Base-by-base conservation (phyloP, 2,888 invertebrate species). In the Drosophila austrosaltans region DNA sequence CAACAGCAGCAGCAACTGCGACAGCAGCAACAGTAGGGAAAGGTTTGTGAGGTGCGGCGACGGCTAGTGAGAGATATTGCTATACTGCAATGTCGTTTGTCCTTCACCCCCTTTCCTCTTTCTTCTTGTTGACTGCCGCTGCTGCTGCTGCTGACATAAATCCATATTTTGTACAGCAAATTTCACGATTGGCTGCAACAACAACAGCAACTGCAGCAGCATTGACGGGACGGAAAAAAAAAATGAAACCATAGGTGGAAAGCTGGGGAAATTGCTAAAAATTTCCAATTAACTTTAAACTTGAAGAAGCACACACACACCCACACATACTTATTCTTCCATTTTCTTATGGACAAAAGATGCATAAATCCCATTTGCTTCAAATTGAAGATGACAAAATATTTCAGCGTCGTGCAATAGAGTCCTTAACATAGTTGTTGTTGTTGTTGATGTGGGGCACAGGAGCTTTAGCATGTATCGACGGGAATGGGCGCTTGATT, bases 201-300 rank as follows among this genome's bases (percentile, higher is more conserved):
- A 48, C 48, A 48, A 48, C 48, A 22, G 4, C 16, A 16, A 20
- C 20, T 20, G 28, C 39, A 58, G 48, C 39, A 25, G 7, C 58
- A 68, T 32, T 6, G 32, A 32, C 5, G 6, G 22, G 62, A 61
- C 6, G 3, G 36, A 22, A 42, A 12, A 22, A 36, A 53, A 61
- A 56, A 57, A 58, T 73, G 16, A 63, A 57, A 54, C 68, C 61
- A 53, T 73, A 72, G 66, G 77, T 84, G 79, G 69, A 74, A 66
- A 72, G 63, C 75, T 54, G 12, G 75, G 78, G 66, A 84, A 84
- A 85, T 85, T 77, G 85, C 81, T 77, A 76, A 85, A 70, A 77
- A 76, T 81, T 87, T 87, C 88, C 88, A 87, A 87, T 85, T 85
- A 84, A 85, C 76, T 74, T 69, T 82, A 74, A 79, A 84, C 78